Base-by-base conservation (phyloP, 1,140 invertebrate genomes). In the Cydia splendana region DNA sequence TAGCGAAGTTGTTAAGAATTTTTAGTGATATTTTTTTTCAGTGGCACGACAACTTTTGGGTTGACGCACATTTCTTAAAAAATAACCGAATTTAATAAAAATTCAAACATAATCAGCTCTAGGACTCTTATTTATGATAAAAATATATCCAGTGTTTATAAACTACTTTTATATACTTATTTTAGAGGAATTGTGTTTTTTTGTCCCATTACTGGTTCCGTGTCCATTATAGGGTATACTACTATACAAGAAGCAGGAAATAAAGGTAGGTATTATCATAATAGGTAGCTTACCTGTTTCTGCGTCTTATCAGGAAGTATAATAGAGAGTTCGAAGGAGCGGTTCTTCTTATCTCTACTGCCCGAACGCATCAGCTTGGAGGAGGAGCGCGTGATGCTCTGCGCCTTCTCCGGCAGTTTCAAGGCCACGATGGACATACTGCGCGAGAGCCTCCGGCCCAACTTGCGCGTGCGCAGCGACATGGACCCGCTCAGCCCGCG, bases 221-320 rank as follows among this genome's bases (percentile, higher is more conserved):
- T n/a, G n/a, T n/a, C n/a, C n/a, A n/a, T n/a, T n/a, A n/a, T n/a
- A n/a, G n/a, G n/a, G n/a, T n/a, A n/a, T n/a, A n/a, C n/a, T n/a
- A n/a, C n/a, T n/a, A n/a, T n/a, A n/a, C 12, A 13, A 48, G 10
- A 48, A 48, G 45, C 45, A 48, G n/a, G 53, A 57, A 57, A 57
- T 18, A 18, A 57, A 57, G 15, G n/a, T 18, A 57, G 51, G 53
- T 13, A 57, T 10, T 24, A 10, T 18, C 6, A 57, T 7, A 57
- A 24, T 20, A 24, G 2, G 2, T 24, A 24, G 6, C 84, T 87
- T 90, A 95, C 94, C 90, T 94, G 93, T 92, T 90, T 92, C 79
- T 95, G 94, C 10, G 93, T 94, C 88, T 95, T 94, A 77, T 95
- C 94, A 5, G 94, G 94, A 13, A 94, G 90, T 79, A 95, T 94